Evolutionary conservation across 2,113 vertebrate species (phyloP).

Genomic region (Burhinus bistriatus): DNA sequence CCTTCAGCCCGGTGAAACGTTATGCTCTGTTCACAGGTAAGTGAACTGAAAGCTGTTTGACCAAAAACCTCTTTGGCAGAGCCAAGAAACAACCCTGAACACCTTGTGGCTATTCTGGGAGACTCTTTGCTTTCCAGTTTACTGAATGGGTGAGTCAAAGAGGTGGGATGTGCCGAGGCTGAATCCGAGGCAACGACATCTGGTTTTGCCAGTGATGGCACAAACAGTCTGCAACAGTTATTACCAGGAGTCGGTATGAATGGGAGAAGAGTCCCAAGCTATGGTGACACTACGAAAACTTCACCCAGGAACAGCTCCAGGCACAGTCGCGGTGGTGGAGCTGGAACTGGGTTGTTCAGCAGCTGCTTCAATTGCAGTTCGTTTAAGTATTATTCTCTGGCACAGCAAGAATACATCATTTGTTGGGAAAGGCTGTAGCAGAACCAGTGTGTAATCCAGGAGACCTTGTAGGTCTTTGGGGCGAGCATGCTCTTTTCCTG

Average conservation of each 20-base stretch:
- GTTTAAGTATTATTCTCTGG: neutral
- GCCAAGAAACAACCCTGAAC: neutral
- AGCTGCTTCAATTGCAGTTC: neutral
- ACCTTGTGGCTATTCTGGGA: neutral
- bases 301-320: neutral
- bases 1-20: neutral
- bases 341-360: neutral
- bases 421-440: neutral
- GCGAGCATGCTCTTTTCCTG: neutral
- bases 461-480: neutral
- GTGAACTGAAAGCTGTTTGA: neutral
- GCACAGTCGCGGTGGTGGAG: neutral
- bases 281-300: neutral
- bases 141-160: neutral
- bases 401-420: neutral
- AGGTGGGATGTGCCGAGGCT: neutral
- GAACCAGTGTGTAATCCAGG: neutral
- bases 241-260: neutral
- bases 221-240: neutral
- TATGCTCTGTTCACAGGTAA: neutral
- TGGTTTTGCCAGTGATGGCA: neutral
- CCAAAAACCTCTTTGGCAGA: neutral
- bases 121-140: neutral
- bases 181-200: neutral
- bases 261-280: neutral